Conservation (phyloP, 2,797 vertebrate species). For the Enteromius unitaeniatus region DNA sequence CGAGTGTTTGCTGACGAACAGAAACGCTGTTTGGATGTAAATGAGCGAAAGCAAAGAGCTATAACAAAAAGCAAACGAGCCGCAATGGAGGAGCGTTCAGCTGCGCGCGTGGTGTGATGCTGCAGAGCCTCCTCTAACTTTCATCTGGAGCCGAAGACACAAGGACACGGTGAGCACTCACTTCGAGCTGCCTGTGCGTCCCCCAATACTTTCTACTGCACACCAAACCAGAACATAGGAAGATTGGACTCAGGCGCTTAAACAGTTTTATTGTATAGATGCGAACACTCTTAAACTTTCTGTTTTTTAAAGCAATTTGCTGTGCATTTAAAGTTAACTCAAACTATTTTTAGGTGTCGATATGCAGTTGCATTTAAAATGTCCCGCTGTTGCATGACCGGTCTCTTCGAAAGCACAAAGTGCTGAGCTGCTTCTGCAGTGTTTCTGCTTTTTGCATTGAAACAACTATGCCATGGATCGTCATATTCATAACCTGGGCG, state of each 20-base stretch:
- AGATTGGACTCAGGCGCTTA: background rate
- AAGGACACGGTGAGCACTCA: constrained; percentile 54
- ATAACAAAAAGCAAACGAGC: constrained; percentile 70
- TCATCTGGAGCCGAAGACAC: constrained; percentile 28
- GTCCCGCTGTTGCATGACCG: background rate
- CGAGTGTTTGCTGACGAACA: constrained; percentile 66
- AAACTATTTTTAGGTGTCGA: background rate
- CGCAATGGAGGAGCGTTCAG: constrained; percentile 68
- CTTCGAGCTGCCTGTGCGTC: background rate
- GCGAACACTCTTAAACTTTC: background rate
- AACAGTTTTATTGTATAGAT: background rate
- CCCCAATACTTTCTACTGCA: background rate
- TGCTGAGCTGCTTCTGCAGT: background rate
- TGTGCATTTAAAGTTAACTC: background rate
- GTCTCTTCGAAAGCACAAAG: constrained; percentile 3
- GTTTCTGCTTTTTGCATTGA: background rate
- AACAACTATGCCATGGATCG: background rate
- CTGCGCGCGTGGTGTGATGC: background rate
- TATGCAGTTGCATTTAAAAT: background rate
- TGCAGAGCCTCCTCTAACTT: constrained; percentile 24
- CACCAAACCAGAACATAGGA: background rate
- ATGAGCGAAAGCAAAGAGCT: constrained; percentile 46
- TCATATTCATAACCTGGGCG: background rate
- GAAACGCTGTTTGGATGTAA: constrained; percentile 53
- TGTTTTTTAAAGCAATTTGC: background rate